Evolutionary conservation across 2,888 invertebrate genomes (phyloP).

Genomic region (Empis stercorea): DNA sequence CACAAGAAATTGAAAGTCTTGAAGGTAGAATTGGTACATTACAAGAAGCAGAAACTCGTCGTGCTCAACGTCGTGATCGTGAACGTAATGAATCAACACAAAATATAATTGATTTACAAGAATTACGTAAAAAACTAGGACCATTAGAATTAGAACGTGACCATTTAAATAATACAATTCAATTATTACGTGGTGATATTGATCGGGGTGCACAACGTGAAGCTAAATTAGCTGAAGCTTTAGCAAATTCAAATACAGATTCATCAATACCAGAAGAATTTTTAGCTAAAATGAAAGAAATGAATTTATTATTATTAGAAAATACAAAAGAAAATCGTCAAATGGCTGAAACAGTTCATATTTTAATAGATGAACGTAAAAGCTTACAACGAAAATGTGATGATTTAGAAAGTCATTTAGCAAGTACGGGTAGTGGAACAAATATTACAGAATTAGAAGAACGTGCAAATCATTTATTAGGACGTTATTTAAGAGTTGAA

Average conservation of each 20-base stretch:
- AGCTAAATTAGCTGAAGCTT: conserved; percentile 28
- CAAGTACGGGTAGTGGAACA: conserved; percentile 9
- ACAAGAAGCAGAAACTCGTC: conserved; percentile 32
- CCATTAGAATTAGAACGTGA: conserved; percentile 24
- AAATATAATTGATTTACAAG: conserved; percentile 27
- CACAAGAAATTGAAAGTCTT: conserved; percentile 38
- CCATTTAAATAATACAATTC: conserved; percentile 23
- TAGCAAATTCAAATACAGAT: conserved; percentile 26
- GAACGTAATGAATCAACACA: conserved; percentile 30
- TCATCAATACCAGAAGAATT: conserved; percentile 32
- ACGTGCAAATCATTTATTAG: conserved; percentile 46
- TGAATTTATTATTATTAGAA: conserved; percentile 37
- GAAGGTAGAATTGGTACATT: conserved; percentile 36
- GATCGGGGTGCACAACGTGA: conserved; percentile 32
- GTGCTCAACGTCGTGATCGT: conserved; percentile 26
- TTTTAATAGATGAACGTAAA: conserved; percentile 37
- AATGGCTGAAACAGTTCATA: conserved; percentile 37
- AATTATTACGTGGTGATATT: conserved; percentile 28
- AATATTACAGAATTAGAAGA: conserved; percentile 28
- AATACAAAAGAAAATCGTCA: conserved; percentile 42
- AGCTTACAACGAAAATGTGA: conserved; percentile 37
- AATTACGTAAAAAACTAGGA: conserved; percentile 23
- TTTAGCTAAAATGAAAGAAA: conserved; percentile 38
- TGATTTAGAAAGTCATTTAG: conserved; percentile 29
- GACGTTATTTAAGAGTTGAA: conserved; percentile 63